Conservation (phyloP, 2,888 invertebrate genomes). For the Julus scandinavius region DNA sequence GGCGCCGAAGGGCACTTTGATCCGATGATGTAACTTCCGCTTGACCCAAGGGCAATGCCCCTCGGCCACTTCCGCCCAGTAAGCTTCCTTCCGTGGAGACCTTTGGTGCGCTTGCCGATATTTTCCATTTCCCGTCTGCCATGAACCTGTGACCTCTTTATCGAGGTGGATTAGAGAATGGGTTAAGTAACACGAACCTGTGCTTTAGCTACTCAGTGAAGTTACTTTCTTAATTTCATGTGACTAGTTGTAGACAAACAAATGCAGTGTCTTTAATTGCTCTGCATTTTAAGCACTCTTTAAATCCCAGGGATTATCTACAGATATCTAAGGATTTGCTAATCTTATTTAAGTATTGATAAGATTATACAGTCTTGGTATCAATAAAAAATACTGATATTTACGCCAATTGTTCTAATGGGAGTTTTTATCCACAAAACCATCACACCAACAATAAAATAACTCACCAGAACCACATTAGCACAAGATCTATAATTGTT, state of each 20-base stretch:
- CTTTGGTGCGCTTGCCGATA: background rate
- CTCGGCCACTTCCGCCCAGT: background rate
- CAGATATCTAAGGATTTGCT: no score
- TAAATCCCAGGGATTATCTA: no score
- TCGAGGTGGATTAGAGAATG: background rate
- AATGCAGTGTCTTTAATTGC: no score
- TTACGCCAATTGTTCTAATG: background rate
- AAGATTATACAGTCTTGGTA: no score
- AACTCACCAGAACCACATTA: background rate
- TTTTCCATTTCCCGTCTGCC: background rate
- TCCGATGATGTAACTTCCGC: conserved; percentile 1
- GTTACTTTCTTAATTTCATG: no score
- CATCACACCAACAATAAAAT: background rate
- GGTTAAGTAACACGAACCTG: background rate
- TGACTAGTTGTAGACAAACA: no score
- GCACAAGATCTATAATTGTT: background rate
- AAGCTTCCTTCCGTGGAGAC: background rate
- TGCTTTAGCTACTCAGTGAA: no score
- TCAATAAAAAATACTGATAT: no score
- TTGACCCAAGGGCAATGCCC: background rate
- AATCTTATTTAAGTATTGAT: no score
- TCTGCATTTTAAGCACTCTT: no score
- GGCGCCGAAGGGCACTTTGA: background rate
- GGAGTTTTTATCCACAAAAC: background rate
- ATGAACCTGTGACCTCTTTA: background rate